A percentile compares a stretch with the other conserved stretches of the same genome.
Conservation (phyloP, 92 coral and sea anemone species). For the Epizoanthus rinbou region DNA sequence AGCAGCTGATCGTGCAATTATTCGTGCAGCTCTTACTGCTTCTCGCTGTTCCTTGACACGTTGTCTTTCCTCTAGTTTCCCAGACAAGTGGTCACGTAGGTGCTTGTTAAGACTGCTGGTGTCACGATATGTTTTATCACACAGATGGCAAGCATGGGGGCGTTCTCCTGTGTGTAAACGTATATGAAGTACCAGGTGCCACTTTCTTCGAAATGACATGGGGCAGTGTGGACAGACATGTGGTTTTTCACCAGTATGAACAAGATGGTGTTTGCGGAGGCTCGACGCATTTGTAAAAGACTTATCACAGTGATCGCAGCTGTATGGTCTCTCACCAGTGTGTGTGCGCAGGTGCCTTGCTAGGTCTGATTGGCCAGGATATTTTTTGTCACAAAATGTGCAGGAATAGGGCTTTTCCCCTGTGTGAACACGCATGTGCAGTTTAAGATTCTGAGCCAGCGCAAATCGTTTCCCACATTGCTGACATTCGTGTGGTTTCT, state of each 20-base stretch:
- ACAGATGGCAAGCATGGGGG: slow-evolving; percentile 36
- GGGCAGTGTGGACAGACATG: slow-evolving; percentile 34
- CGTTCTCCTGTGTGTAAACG: slow-evolving; percentile 37
- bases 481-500: slow-evolving; percentile 35
- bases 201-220: slow-evolving; percentile 35
- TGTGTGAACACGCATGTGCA: slow-evolving; percentile 35
- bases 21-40: slow-evolving; percentile 30
- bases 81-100: slow-evolving; percentile 36
- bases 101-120: slow-evolving; percentile 36
- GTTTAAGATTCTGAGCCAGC: slow-evolving; percentile 37
- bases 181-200: slow-evolving; percentile 38
- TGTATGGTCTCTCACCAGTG: slow-evolving; percentile 43
- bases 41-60: slow-evolving; percentile 38
- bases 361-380: slow-evolving; percentile 39
- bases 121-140: slow-evolving; percentile 43
- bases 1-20: slow-evolving; percentile 35
- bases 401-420: slow-evolving; percentile 40
- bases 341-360: slow-evolving; percentile 38
- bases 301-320: slow-evolving; percentile 37
- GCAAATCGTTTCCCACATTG: slow-evolving; percentile 37
- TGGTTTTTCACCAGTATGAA: slow-evolving; percentile 42
- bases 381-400: slow-evolving; percentile 35
- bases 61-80: slow-evolving; percentile 33
- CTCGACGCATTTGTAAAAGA: slow-evolving; percentile 31
- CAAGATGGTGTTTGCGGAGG: slow-evolving; percentile 43